Evolutionary conservation across 2,888 invertebrate genomes (phyloP).

Genomic region (Oscheius myriophilus): DNA sequence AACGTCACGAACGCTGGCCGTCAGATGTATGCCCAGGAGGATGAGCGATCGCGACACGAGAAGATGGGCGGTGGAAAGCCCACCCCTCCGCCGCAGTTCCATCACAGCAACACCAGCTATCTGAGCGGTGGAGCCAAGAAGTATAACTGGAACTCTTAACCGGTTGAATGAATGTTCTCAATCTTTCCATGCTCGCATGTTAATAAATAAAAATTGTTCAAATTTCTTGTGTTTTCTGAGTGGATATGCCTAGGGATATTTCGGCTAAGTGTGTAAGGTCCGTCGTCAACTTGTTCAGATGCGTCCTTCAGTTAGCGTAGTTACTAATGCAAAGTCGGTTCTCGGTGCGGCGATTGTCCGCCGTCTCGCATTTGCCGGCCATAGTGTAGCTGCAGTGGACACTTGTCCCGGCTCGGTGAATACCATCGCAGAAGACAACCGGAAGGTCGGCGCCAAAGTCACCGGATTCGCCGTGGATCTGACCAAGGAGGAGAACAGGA

Average conservation of each 20-base stretch:
- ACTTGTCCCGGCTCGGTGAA: constrained; percentile 41
- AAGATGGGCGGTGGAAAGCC: constrained; percentile 39
- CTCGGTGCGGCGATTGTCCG: constrained; percentile 53
- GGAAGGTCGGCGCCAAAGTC: constrained; percentile 47
- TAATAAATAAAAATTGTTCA: constrained; percentile 36
- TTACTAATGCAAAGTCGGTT: constrained; percentile 44
- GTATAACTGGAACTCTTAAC: constrained; percentile 50
- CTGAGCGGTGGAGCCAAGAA: constrained; percentile 37
- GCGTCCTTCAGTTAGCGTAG: constrained; percentile 36
- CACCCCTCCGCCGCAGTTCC: constrained; percentile 36
- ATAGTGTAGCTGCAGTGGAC: constrained; percentile 46
- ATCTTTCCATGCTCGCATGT: constrained; percentile 31
- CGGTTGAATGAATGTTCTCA: constrained; percentile 46
- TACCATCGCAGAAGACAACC: constrained; percentile 47
- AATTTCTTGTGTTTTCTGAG: constrained; percentile 7
- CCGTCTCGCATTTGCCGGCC: constrained; percentile 55
- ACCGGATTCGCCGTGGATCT: constrained; percentile 43
- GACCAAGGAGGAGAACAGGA: constrained; percentile 34
- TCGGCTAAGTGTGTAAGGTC: background rate
- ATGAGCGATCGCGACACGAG: constrained; percentile 44
- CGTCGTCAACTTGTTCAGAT: background rate
- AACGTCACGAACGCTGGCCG: constrained; percentile 37
- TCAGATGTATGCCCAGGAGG: constrained; percentile 48
- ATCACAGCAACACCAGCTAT: constrained; percentile 40
- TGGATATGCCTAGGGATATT: background rate